Conservation (phyloP, 2,888 invertebrate species). For the Agrochola lychnidis region DNA sequence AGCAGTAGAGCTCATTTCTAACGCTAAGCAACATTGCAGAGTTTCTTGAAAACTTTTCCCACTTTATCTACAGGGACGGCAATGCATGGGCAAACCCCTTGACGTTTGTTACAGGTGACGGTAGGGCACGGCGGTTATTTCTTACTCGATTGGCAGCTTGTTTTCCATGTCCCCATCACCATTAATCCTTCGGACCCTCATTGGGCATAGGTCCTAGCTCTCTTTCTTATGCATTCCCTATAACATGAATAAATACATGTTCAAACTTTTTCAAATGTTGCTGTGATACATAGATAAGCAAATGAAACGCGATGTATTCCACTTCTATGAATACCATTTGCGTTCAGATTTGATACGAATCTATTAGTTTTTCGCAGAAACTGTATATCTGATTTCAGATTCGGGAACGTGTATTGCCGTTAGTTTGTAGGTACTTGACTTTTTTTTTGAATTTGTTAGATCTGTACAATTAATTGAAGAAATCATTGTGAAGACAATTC, state of each 20-base stretch:
- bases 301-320: conserved; percentile 12
- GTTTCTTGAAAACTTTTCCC: not conserved
- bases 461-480: not conserved
- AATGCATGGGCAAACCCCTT: not conserved
- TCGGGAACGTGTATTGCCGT: not conserved
- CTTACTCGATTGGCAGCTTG: not conserved
- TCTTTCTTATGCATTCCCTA: not conserved
- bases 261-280: not conserved
- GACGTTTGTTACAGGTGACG: not conserved
- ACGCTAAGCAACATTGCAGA: not conserved
- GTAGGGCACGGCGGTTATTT: not conserved
- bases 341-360: not conserved
- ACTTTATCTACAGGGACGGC: not conserved
- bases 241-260: conserved; percentile 8
- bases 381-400: conserved; percentile 7
- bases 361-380: conserved; percentile 16
- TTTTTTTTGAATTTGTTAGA: not conserved
- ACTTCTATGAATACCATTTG: conserved; percentile 23
- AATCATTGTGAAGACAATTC: not conserved
- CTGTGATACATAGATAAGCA: not conserved
- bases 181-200: not conserved
- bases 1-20: not conserved
- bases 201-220: not conserved
- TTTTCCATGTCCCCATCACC: not conserved
- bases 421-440: not conserved